Evolutionary conservation across 2,888 invertebrate species (phyloP), one percentile per base, ranked within the genome.

Genomic region (Dastarcus helophoroides): DNA sequence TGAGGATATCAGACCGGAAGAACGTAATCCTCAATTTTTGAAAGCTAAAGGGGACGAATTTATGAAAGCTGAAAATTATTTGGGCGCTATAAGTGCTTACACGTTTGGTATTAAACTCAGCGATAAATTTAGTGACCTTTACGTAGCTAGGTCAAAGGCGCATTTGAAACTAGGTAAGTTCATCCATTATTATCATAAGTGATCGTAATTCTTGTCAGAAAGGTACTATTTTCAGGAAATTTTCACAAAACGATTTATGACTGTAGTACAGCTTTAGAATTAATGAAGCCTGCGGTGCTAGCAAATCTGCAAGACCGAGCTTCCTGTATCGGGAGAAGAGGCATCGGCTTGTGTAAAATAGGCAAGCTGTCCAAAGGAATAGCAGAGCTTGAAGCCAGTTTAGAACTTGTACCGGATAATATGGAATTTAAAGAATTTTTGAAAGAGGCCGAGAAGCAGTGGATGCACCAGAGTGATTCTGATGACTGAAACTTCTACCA

Each of bases 31-130:
- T 0, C 70, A 77, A 37, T 88, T 81, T 76, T 69, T 88, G 32
- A 75, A 82, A 49, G 75, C 76, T 37, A 88, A 86, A 60, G 88
- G 85, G 26, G 76, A 81, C 51, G 74, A 78, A 37, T 83, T 88
- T 57, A 76, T 81, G 56, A 71, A 74, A 38, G 68, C 64, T 35
- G 76, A 76, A 14, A 84, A 88, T 60, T 81, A 75, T 53, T 63
- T 80, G 33, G 84, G 79, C 2, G 88, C 88, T 1, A 66, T 88
- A 28, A 86, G 82, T 51, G 88, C 85, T 5, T 88, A 82, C 51
- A 70, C 73, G 15, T 81, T 82, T 51, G 88, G 82, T 2, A 76
- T 88, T 32, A 71, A 76, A 40, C 57, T 86, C 11, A 77, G 78
- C 19, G 71, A 76, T 29, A 76, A 79, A 46, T 67, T 81, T 56